Conservation (phyloP, 2,113 vertebrate species). For the Emydocephalus ijimae region DNA sequence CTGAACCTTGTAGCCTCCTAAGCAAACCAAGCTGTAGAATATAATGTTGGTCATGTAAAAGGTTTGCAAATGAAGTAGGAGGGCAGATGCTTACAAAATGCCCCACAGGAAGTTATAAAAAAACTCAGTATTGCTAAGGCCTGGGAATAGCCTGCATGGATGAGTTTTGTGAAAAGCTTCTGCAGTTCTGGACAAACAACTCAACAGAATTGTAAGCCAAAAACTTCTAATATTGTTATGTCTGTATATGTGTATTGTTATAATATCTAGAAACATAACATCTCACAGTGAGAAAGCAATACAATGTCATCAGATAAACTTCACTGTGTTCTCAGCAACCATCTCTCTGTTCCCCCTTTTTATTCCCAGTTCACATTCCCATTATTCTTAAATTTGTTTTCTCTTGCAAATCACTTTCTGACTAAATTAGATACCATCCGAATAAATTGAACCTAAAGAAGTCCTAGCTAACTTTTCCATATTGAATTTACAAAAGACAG, state of each 20-base stretch:
- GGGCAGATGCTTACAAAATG: neutral
- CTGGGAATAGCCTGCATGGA: neutral
- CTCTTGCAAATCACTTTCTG: neutral
- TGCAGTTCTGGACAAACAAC: neutral
- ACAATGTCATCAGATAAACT: neutral
- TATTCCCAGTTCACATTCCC: neutral
- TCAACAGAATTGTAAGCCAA: neutral
- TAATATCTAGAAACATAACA: neutral
- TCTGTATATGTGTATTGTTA: neutral
- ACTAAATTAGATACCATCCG: neutral
- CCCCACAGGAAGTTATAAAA: neutral
- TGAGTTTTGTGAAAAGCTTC: neutral
- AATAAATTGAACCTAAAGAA: neutral
- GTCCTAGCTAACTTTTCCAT: neutral
- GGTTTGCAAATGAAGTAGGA: neutral
- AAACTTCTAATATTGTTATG: neutral
- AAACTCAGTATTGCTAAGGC: neutral
- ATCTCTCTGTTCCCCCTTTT: neutral
- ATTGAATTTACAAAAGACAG: neutral
- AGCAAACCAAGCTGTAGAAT: too few species aligned
- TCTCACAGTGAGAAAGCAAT: neutral
- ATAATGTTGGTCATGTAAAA: neutral
- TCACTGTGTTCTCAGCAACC: neutral
- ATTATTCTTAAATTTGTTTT: neutral
- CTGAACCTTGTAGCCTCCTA: neutral